Conservation (phyloP, 1,140 invertebrate species). For the Brachionus paranguensis region DNA sequence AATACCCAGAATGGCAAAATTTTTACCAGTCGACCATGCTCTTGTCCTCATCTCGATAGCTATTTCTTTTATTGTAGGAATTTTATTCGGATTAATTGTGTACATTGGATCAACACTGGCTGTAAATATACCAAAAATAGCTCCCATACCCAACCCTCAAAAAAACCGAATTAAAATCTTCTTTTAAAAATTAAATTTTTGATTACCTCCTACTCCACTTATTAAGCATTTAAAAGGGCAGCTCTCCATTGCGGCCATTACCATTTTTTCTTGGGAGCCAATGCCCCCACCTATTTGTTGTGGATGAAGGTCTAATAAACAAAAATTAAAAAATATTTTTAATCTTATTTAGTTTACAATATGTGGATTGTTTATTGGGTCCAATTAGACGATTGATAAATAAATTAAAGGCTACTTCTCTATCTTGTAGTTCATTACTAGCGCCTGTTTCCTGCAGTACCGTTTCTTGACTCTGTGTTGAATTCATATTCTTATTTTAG, state of each 20-base stretch:
- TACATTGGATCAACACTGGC: conserved; percentile 86
- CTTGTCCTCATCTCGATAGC: conserved; percentile 79
- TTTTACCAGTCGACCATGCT: conserved; percentile 86
- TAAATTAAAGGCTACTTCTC: conserved; percentile 7
- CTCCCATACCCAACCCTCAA: conserved; percentile 80
- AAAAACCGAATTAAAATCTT: background rate
- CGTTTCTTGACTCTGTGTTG: background rate
- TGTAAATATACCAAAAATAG: conserved; percentile 85
- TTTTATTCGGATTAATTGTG: conserved; percentile 62
- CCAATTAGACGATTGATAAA: conserved; percentile 20
- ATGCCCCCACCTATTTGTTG: conserved; percentile 16
- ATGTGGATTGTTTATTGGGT: conserved; percentile 32
- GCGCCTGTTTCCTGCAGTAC: background rate
- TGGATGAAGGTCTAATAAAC: background rate
- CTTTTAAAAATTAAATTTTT: background rate
- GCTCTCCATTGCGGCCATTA: conserved; percentile 66
- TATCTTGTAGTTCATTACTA: background rate
- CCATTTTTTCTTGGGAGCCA: background rate
- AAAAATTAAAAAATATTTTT: background rate
- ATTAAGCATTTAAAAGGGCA: conserved; percentile 82
- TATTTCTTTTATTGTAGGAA: conserved; percentile 55
- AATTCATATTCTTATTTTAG: background rate
- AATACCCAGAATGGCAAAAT: conserved; percentile 87
- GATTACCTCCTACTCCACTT: conserved; percentile 78
- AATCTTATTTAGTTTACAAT: background rate